Percentiles rank a stretch among this genome's conserved stretches.
These are phyloP conservation scores for Drosophila peninsularis DNA, from an alignment of 2,888 invertebrate genomes.

Conservation along the genomic window DNA sequence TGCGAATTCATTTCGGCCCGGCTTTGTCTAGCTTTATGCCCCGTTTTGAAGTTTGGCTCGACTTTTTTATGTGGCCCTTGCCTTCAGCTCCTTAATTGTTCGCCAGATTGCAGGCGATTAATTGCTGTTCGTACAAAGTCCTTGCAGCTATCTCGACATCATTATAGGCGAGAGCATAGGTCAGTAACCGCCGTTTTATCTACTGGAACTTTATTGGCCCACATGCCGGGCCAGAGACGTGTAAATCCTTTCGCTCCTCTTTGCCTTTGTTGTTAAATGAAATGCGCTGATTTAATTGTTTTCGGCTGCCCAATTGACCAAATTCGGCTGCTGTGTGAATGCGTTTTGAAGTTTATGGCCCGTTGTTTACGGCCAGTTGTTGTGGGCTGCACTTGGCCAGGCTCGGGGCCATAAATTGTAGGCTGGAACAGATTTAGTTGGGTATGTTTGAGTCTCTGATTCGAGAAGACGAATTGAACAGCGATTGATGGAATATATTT, in stretches of 20 bases:
- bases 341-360: constrained; percentile 58
- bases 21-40: constrained; percentile 44
- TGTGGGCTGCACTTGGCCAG: constrained; percentile 57
- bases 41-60: constrained; percentile 44
- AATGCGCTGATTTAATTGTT: constrained; percentile 69
- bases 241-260: constrained; percentile 13
- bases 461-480: constrained; percentile 63
- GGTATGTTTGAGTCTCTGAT: constrained; percentile 46
- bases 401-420: constrained; percentile 62
- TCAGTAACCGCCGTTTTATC: constrained; percentile 66
- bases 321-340: constrained; percentile 41
- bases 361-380: constrained; percentile 55
- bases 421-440: constrained; percentile 57
- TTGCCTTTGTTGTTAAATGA: constrained; percentile 41
- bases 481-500: constrained; percentile 66
- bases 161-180: constrained; percentile 38
- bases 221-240: constrained; percentile 15
- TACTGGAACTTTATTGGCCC: constrained; percentile 71
- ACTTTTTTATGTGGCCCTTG: constrained; percentile 22
- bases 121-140: constrained; percentile 19
- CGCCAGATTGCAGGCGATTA: constrained; percentile 48
- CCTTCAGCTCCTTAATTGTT: constrained; percentile 47
- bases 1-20: constrained; percentile 55
- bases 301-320: constrained; percentile 71
- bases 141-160: constrained; percentile 1